These are phyloP conservation scores for Heliconius hortense DNA, from an alignment of 2,888 invertebrate genomes.

Conservation along the genomic window DNA sequence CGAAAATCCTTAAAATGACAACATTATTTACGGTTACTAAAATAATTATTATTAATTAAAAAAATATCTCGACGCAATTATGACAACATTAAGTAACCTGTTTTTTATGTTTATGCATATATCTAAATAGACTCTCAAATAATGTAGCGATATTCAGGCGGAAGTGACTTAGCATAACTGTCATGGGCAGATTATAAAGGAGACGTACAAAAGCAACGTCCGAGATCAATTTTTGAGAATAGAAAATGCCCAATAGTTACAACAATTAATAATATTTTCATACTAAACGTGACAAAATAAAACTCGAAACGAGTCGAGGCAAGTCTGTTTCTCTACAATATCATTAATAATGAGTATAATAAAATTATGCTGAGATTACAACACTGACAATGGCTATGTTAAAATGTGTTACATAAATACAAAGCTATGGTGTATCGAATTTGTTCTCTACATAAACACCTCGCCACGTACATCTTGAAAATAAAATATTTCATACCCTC, in stretches of 20 bases:
- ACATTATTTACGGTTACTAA: not conserved
- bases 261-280: conserved; percentile 18
- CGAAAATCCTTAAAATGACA: not conserved
- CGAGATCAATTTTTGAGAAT: conserved; percentile 44
- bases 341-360: conserved; percentile 34
- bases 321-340: conserved; percentile 41
- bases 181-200: conserved; percentile 27
- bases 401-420: conserved; percentile 9
- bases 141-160: conserved; percentile 27
- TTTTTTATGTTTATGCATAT: not conserved
- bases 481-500: not conserved
- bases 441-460: conserved; percentile 12
- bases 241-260: conserved; percentile 37
- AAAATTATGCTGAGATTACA: conserved; percentile 34
- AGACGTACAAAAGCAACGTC: conserved; percentile 27
- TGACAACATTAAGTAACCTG: not conserved
- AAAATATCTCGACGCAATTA: not conserved
- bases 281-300: conserved; percentile 19
- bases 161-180: conserved; percentile 20
- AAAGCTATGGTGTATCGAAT: conserved; percentile 6
- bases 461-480: conserved; percentile 13
- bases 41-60: not conserved
- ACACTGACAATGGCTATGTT: conserved; percentile 16
- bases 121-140: not conserved
- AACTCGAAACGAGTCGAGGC: conserved; percentile 27